Evolutionary conservation across 2,113 vertebrate species (phyloP).

Genomic region (Hydrolagus affinis): DNA sequence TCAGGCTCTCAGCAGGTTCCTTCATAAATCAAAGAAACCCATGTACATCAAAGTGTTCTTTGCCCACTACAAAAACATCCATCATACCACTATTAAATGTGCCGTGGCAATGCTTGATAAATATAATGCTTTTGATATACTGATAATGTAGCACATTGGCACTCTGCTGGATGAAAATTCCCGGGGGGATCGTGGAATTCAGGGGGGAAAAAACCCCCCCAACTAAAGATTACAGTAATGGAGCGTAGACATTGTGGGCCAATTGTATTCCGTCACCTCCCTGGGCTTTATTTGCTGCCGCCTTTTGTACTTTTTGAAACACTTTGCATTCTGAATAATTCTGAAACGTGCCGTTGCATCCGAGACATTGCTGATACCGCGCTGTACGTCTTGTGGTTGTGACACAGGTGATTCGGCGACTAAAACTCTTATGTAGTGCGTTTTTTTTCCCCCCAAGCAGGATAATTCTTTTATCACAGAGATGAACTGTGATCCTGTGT

Average conservation of each 20-base stretch:
- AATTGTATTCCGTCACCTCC: neutral
- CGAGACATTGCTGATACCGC: no score
- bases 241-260: neutral
- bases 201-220: neutral
- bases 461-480: no score
- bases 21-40: conserved; percentile 78
- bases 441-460: no score
- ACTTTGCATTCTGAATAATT: neutral
- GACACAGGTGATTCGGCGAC: no score
- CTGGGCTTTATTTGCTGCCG: neutral
- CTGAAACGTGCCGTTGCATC: neutral
- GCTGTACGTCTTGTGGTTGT: no score
- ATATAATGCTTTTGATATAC: conserved; percentile 61
- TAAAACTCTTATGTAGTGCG: no score
- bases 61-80: conserved; percentile 58
- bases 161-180: conserved; percentile 44
- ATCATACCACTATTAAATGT: conserved; percentile 63
- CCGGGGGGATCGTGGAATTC: conserved; percentile 34
- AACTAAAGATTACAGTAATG: neutral
- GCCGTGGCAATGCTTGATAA: conserved; percentile 58
- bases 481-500: no score
- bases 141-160: conserved; percentile 54
- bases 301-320: neutral
- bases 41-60: conserved; percentile 67
- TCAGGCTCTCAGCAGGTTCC: conserved; percentile 58